These are phyloP conservation scores for Irena cyanogastra DNA, from an alignment of 2,113 vertebrate genomes.

Conservation along the genomic window DNA sequence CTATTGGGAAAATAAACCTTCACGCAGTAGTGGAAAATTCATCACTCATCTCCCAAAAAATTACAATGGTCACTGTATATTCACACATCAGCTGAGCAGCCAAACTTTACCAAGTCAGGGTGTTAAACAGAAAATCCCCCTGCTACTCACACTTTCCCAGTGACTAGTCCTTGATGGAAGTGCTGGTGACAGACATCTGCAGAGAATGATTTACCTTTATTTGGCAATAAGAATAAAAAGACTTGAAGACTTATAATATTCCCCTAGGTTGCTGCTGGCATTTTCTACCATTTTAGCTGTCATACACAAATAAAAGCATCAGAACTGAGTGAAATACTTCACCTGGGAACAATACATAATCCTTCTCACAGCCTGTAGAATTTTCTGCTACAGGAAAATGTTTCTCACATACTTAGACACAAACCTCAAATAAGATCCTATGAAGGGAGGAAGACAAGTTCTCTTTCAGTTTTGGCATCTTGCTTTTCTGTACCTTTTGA, in stretches of 20 bases:
- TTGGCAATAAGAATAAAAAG: not conserved
- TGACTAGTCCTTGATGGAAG: not conserved
- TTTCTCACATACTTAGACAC: not conserved
- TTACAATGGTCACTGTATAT: not conserved
- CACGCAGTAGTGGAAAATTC: not conserved
- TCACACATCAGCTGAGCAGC: not conserved
- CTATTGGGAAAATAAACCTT: not conserved
- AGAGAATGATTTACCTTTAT: not conserved
- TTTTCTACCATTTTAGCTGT: not conserved
- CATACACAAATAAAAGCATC: not conserved
- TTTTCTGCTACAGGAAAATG: not conserved
- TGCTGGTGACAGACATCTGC: not conserved
- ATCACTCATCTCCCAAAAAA: not conserved
- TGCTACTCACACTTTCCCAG: not conserved
- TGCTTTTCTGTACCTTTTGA: not conserved
- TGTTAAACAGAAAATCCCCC: constrained; percentile 39
- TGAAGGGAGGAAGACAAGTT: not conserved
- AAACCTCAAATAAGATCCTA: not conserved
- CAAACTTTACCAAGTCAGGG: not conserved
- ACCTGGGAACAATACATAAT: not conserved
- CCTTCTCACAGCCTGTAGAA: not conserved
- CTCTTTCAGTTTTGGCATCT: not conserved
- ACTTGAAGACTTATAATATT: not conserved
- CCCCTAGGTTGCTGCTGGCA: not conserved
- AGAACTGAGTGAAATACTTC: not conserved